A percentile compares a stretch with the other conserved stretches of the same genome.
phyloP scores from a whole-genome alignment of 2,797 vertebrate species.

The Meriones psammophilus region DNA sequence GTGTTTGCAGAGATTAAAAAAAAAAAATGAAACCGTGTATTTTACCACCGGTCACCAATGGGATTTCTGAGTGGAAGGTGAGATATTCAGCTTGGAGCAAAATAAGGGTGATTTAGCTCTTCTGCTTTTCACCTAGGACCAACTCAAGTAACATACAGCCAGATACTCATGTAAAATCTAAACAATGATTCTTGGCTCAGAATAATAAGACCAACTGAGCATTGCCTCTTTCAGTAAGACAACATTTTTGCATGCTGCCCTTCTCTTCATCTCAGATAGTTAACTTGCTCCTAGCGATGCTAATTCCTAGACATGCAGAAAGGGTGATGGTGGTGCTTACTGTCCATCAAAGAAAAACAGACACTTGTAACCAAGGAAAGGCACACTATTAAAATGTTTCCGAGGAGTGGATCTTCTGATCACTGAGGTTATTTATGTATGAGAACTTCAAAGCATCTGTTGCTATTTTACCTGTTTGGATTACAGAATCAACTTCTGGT shows the following conservation, averaged over 20 bases:
- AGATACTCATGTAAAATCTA: background rate
- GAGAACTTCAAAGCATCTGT: background rate
- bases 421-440: background rate
- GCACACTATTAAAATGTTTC: background rate
- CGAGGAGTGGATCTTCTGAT: background rate
- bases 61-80: background rate
- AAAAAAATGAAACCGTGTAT: background rate
- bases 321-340: too few species aligned
- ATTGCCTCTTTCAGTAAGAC: background rate
- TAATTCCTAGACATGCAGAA: background rate
- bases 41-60: background rate
- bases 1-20: background rate
- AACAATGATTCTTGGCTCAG: background rate
- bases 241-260: fast-evolving
- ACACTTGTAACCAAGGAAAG: background rate
- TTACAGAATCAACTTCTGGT: background rate
- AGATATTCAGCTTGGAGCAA: background rate
- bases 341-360: background rate
- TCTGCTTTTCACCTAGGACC: background rate
- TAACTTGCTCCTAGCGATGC: background rate
- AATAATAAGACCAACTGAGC: background rate
- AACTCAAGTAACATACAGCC: background rate
- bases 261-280: background rate
- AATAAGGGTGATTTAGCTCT: background rate
- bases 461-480: background rate